phyloP scores from a whole-genome alignment of 2,797 vertebrate species.

The Pangasius krempfi region DNA sequence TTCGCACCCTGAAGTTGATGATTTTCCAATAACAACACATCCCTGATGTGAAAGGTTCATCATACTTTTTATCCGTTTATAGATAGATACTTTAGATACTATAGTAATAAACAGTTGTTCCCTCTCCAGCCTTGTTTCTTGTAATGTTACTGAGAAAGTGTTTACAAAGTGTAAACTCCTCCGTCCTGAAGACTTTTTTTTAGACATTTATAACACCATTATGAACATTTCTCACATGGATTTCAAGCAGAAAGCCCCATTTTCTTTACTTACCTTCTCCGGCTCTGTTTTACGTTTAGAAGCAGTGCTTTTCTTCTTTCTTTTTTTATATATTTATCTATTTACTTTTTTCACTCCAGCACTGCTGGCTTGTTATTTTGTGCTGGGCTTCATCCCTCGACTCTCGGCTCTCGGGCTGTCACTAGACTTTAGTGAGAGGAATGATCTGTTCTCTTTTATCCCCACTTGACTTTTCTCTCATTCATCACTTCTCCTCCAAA shows the following conservation, averaged over 20 bases:
- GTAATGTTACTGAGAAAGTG: neutral
- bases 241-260: neutral
- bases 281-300: too few relatives aligned
- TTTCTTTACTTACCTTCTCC: neutral
- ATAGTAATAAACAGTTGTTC: neutral
- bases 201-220: neutral
- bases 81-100: too few relatives aligned
- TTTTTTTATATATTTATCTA: neutral
- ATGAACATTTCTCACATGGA: neutral
- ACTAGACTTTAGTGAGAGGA: constrained; percentile 55
- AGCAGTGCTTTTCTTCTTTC: neutral
- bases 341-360: neutral
- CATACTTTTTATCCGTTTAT: neutral
- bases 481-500: constrained; percentile 14
- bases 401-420: constrained; percentile 59
- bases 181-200: neutral
- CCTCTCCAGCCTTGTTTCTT: neutral
- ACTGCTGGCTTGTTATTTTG: constrained; percentile 17
- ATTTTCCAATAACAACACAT: neutral
- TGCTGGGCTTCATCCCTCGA: constrained; percentile 17
- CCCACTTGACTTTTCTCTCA: constrained; percentile 69
- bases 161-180: neutral
- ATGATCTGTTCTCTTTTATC: constrained; percentile 72
- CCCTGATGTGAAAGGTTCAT: too few relatives aligned
- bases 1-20: neutral